phyloP scores from a whole-genome alignment of 1,140 invertebrate genomes.

The Aethina tumida region DNA sequence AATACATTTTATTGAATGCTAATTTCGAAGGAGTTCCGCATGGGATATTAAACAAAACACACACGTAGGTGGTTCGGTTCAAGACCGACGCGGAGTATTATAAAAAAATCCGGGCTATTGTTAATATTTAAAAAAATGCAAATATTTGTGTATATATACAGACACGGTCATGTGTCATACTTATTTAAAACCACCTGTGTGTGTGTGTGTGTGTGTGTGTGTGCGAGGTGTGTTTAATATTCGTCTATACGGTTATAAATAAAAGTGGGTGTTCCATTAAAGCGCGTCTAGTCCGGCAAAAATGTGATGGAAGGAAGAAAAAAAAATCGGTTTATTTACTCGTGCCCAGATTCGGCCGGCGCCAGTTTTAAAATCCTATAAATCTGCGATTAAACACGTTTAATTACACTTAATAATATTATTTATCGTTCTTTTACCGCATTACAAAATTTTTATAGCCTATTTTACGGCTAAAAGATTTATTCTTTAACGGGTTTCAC shows the following conservation, averaged over 20 bases:
- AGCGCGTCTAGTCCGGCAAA: constrained; percentile 1
- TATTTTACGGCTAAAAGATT: too few relatives aligned
- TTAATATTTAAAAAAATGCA: constrained; percentile 12
- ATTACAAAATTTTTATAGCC: too few relatives aligned
- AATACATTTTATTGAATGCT: constrained; percentile 16
- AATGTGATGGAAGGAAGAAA: constrained; percentile 5
- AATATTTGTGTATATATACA: constrained; percentile 10
- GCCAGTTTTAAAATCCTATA: too few relatives aligned
- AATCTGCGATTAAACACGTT: too few relatives aligned
- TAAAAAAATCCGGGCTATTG: constrained; percentile 12
- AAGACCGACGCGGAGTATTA: constrained; percentile 8
- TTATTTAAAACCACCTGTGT: constrained; percentile 10
- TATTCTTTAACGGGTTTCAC: too few relatives aligned
- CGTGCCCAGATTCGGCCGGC: too few relatives aligned
- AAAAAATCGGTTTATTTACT: neutral
- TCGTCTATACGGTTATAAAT: constrained; percentile 4
- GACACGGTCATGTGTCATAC: constrained; percentile 9
- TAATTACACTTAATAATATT: too few relatives aligned
- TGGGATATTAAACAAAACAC: constrained; percentile 5
- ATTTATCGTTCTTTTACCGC: too few relatives aligned
- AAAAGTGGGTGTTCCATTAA: constrained; percentile 3
- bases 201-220: constrained; percentile 1
- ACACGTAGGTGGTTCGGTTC: constrained; percentile 10
- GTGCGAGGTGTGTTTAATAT: constrained; percentile 6
- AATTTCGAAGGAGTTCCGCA: constrained; percentile 11